These are phyloP conservation scores for Lasioglossum morio DNA, from an alignment of 2,888 invertebrate genomes.

Conservation along the genomic window DNA sequence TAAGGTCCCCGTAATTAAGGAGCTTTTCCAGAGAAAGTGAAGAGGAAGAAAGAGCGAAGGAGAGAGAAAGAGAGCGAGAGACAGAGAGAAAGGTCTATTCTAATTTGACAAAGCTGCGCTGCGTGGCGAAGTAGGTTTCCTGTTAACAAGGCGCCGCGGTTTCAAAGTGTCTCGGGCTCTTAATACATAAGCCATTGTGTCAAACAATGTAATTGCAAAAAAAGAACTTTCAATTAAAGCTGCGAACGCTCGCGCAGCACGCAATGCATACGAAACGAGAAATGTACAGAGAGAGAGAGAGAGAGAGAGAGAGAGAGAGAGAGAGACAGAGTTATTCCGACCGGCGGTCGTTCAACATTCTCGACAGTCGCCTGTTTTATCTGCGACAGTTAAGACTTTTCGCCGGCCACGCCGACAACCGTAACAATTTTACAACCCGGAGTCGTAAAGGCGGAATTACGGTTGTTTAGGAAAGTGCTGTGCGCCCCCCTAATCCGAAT, in stretches of 20 bases:
- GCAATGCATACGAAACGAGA: neutral
- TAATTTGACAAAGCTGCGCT: constrained; percentile 1
- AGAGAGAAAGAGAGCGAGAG: neutral
- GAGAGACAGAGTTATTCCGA: neutral
- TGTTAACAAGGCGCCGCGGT: neutral
- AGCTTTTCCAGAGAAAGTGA: neutral
- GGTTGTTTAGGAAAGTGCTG: neutral
- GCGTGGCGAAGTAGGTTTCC: neutral
- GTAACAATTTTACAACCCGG: neutral
- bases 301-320: too few species aligned
- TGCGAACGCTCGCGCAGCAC: neutral
- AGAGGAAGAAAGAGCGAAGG: neutral
- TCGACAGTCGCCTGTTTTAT: neutral
- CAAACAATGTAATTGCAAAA: neutral
- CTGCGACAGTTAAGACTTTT: neutral
- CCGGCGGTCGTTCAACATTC: constrained; percentile 4
- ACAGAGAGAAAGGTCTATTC: neutral
- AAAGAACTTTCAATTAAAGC: constrained; percentile 1
- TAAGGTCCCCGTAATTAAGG: constrained; percentile 2
- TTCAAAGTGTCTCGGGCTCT: neutral
- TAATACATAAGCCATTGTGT: neutral
- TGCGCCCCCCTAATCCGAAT: neutral
- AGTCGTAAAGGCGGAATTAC: neutral
- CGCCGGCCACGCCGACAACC: neutral
- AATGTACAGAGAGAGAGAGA: neutral